Evolutionary conservation across 1,140 invertebrate genomes (phyloP), one percentile per base, ranked within the genome.

Genomic region (Reticulitermes speratus): DNA sequence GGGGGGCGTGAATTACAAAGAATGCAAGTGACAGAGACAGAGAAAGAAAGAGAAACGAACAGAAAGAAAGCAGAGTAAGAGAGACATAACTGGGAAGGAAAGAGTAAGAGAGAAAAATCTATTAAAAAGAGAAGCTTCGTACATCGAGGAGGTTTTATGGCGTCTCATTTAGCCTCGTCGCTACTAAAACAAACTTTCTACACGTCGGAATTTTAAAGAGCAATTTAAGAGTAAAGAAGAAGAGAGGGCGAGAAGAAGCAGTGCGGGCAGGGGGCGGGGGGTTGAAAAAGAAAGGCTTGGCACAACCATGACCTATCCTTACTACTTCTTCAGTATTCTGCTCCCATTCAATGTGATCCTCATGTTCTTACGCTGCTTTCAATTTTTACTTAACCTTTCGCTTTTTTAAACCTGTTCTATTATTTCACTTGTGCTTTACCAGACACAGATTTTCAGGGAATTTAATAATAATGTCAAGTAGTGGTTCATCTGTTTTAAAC

Each of bases 201-300:
- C 65, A 75, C 65, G 65, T 75, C 65, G 65, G 65, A 75, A 75
- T 75, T 75, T 75, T 75, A 75, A 75, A 75, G 65, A 75, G 65
- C 65, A 75, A 75, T 75, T 75, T 75, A 75, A 75, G 65, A 75
- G 65, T 75, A 8, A 25, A 75, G 65, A 75, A 75, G 65, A 75
- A 75, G 65, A 75, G 65, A 30, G 65, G n/a, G 65, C n/a, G 7
- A 30, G n/a, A 30, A 30, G 7, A 14, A 30, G n/a, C 2, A 8
- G 65, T 75, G n/a, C 0, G 65, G 65, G 59, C 21, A n/a, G n/a
- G n/a, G 65, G 65, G 65, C 5, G 14, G 14, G 65, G 65, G 65
- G 65, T 75, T 75, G 65, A 75, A 75, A 75, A 75, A 75, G 65
- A 75, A 75, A 75, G 65, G 65, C 65, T 75, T 75, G 65, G 65